Percentiles rank a stretch among this genome's conserved stretches.
These are phyloP conservation scores for Salvelinus sp. DNA, from an alignment of 2,113 vertebrate species.

Conservation along the genomic window DNA sequence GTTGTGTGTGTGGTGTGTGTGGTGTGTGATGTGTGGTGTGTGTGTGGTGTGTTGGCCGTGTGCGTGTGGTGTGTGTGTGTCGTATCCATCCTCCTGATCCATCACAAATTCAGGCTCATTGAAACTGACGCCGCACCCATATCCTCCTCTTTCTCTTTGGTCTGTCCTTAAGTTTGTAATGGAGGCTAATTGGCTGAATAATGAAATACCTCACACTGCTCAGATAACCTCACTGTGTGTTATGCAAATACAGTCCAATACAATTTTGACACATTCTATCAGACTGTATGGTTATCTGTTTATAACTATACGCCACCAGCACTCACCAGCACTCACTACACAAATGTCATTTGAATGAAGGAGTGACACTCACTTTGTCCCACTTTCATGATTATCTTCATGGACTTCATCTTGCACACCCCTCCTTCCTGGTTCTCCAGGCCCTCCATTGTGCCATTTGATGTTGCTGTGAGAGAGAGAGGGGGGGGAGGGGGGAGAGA, in stretches of 20 bases:
- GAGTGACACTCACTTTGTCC: slow-evolving; percentile 90
- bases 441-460: slow-evolving; percentile 97
- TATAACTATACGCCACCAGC: slow-evolving; percentile 3
- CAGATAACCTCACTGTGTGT: neutral
- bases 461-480: slow-evolving; percentile 81
- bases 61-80: slow-evolving; percentile 13
- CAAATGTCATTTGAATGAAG: neutral
- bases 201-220: neutral
- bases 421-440: slow-evolving; percentile 98
- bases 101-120: slow-evolving; percentile 28
- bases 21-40: slow-evolving; percentile 11
- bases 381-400: slow-evolving; percentile 99
- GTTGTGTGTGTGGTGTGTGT: neutral
- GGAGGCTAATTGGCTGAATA: slow-evolving; percentile 48
- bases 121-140: too few species aligned
- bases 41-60: slow-evolving; percentile 9
- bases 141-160: neutral
- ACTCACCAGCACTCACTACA: neutral
- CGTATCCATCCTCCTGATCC: slow-evolving; percentile 16
- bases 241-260: too few species aligned
- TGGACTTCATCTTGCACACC: slow-evolving; percentile 97
- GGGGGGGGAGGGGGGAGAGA: neutral
- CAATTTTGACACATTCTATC: too few species aligned
- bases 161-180: slow-evolving; percentile 49
- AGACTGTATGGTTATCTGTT: slow-evolving; percentile 1